phyloP scores from a whole-genome alignment of 1,140 invertebrate genomes.

The Scaptomyza pallida region DNA sequence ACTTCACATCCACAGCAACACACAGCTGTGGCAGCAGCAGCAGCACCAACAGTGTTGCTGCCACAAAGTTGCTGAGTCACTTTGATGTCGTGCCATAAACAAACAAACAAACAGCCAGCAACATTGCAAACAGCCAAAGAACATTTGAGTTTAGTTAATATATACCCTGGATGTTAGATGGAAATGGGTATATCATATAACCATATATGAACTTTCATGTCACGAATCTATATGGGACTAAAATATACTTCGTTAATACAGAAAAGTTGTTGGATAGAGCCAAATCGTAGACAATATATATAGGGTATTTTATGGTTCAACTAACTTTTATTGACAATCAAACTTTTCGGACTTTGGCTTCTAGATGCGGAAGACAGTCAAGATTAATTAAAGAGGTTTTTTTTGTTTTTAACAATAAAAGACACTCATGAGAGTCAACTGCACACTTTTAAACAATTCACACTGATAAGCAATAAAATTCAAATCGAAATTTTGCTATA shows the following conservation, averaged over 20 bases:
- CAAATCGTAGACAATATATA: too few relatives aligned
- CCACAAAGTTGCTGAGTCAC: slow-evolving; percentile 65
- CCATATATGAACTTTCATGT: too few relatives aligned
- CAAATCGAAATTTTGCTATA: slow-evolving; percentile 23
- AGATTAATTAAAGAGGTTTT: slow-evolving; percentile 41
- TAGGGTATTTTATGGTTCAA: background rate
- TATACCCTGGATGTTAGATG: background rate
- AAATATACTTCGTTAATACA: too few relatives aligned
- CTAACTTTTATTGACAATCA: background rate
- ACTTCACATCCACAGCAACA: slow-evolving; percentile 25
- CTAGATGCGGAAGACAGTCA: slow-evolving; percentile 50
- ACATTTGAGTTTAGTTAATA: slow-evolving; percentile 9
- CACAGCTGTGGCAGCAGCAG: too few relatives aligned
- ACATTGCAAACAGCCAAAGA: slow-evolving; percentile 7
- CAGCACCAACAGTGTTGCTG: slow-evolving; percentile 41
- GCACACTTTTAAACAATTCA: slow-evolving; percentile 21
- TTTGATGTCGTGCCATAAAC: slow-evolving; percentile 22
- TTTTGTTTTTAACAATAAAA: slow-evolving; percentile 17
- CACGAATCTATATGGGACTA: too few relatives aligned
- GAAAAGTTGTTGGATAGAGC: too few relatives aligned
- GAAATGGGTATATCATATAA: background rate
- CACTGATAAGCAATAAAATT: slow-evolving; percentile 34
- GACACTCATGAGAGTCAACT: background rate
- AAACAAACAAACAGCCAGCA: slow-evolving; percentile 7
- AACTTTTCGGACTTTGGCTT: slow-evolving; percentile 44